Evolutionary conservation across 2,888 invertebrate genomes (phyloP).

Genomic region (Ophion ventricosus): DNA sequence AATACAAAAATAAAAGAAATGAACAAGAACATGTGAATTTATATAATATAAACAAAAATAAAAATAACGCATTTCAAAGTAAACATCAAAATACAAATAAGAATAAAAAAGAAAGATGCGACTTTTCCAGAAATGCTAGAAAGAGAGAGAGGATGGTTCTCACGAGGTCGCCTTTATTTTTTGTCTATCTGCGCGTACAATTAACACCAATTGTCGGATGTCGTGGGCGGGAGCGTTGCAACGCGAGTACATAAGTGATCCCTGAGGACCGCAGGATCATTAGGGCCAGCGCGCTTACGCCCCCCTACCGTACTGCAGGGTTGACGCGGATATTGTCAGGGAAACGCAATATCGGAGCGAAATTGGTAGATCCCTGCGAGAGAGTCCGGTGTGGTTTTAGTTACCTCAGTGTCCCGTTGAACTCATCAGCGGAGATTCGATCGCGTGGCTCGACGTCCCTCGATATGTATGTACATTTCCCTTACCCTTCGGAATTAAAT

Average conservation of each 20-base stretch:
- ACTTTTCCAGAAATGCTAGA: not conserved
- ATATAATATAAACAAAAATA: no score
- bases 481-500: not conserved
- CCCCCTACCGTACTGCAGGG: slow-evolving; percentile 17
- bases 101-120: not conserved
- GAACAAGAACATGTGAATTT: no score
- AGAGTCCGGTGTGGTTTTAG: slow-evolving; percentile 4
- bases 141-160: slow-evolving; percentile 7
- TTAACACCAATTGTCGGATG: slow-evolving; percentile 72
- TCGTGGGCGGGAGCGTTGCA: slow-evolving; percentile 59
- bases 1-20: no score
- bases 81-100: not conserved
- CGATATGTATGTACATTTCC: not conserved
- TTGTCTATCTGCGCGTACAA: slow-evolving; percentile 63
- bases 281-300: slow-evolving; percentile 37
- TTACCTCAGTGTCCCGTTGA: slow-evolving; percentile 5
- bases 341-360: slow-evolving; percentile 32
- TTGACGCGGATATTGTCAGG: slow-evolving; percentile 26
- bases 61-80: no score
- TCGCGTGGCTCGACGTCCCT: not conserved
- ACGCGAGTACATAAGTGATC: slow-evolving; percentile 46
- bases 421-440: slow-evolving; percentile 6
- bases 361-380: slow-evolving; percentile 19
- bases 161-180: slow-evolving; percentile 27
- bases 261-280: slow-evolving; percentile 47